Evolutionary conservation across 2,888 invertebrate genomes (phyloP), one percentile per base, ranked within the genome.

Genomic region (Sarcophaga caerulescens): DNA sequence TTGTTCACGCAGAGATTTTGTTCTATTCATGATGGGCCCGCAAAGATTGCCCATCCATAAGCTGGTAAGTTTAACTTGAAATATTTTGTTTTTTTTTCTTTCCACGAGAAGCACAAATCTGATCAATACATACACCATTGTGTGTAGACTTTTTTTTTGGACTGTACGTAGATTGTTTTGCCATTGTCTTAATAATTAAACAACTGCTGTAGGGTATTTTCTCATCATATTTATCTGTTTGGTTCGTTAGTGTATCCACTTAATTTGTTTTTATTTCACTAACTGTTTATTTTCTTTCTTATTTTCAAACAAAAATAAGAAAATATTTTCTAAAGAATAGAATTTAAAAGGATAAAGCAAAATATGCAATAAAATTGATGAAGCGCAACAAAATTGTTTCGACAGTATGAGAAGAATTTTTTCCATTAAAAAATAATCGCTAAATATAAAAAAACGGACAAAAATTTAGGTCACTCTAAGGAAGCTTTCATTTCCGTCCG

Each of bases 11-110:
- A 94, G 94, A n/a, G 95, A 95, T 87, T 95, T 94, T 93, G 92
- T 96, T 60, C 93, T 93, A 90, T 92, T 92, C 86, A 92, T 94
- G 89, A 94, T 96, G 92, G 96, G 96, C 0, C 95, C 96, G 0
- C 94, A 95, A 70, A 93, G 94, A 65, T 91, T 96, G 82, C 95
- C 96, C 0, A 90, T 95, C 45, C 90, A 92, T 86, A 94, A 94
- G 21, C 93, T 92, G 92, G 93, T 93, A 87, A 91, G 92, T 90
- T 63, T 14, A 14, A 52, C 17, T 1, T 52, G 8, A 14, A 14
- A n/a, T 19, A 35, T 5, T 68, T 70, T 70, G 0, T 57, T 60
- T 71, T 59, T 59, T 62, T 23, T 62, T 62, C 21, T 21, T 45
- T 19, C 12, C 25, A 35, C 6, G 35, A 35, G 35, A 35, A 6